Base-by-base conservation (phyloP, 2,113 vertebrate genomes). In the Steatornis caripensis region DNA sequence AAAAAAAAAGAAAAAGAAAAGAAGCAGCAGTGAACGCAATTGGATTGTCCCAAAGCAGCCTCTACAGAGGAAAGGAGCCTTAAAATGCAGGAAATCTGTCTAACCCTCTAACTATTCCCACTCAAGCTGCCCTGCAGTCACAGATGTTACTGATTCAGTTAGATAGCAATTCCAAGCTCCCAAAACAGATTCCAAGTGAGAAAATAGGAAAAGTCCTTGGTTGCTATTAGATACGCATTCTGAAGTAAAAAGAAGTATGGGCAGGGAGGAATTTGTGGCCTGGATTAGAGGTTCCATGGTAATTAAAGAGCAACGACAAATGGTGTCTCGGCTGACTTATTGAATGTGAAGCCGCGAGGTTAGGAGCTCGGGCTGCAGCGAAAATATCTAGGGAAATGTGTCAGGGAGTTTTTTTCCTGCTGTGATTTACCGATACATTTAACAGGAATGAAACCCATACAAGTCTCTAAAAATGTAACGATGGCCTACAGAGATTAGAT, bases 91-190 rank as follows among this genome's bases (percentile, higher is more conserved):
- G 98, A 99, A 99, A 98, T 98, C 96, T 98, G 95, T 95, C 91
- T 95, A 95, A 97, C 95, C 87, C 93, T 80, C 96, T 98, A 90
- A 93, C 94, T 92, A 89, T 97, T 97, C 97, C 92, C 96, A 92
- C 95, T 97, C 93, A 60, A 94, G 61, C 96, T 96, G 93, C 96
- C 95, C 98, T 9, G 77, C 79, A 98, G 91, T 97, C 98, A 98
- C 98, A 99, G 98, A 99, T 99, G 98, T 98, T 98, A 97, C 95
- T 51, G 97, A 98, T 98, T 98, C 98, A 97, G 97, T 96, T 91
- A 98, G 97, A 98, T 96, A 98, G 97, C 93, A 98, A 98, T 97
- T 98, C 97, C 97, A 97, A 97, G 95, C 95, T 98, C 97, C 97
- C 97, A 97, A 98, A 98, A 97, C 96, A 97, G 98, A 98, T 97